phyloP scores from a whole-genome alignment of 2,113 vertebrate genomes.

The Pterocles gutturalis region DNA sequence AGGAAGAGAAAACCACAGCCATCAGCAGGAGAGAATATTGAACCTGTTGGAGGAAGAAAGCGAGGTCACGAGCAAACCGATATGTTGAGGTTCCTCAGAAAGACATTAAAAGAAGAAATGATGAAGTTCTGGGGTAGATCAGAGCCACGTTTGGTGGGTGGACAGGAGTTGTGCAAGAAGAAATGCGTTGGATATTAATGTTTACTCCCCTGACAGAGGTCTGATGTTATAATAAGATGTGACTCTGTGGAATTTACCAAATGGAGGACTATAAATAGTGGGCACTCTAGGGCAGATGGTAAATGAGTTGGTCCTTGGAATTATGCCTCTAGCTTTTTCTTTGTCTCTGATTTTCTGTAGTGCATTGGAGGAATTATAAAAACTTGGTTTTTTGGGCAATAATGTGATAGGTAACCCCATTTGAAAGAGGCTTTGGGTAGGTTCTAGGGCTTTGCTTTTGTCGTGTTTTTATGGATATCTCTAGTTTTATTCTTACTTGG shows the following conservation, averaged over 20 bases:
- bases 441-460: neutral
- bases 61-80: neutral
- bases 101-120: neutral
- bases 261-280: neutral
- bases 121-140: neutral
- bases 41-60: neutral
- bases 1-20: neutral
- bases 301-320: neutral
- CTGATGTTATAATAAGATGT: neutral
- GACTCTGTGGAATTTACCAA: neutral
- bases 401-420: neutral
- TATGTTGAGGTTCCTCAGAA: neutral
- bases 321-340: neutral
- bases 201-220: neutral
- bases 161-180: neutral
- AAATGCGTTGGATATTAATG: neutral
- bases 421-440: neutral
- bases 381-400: neutral
- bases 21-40: neutral
- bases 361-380: neutral
- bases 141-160: neutral
- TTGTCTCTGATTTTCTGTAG: neutral
- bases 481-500: neutral
- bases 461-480: neutral
- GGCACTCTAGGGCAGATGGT: neutral